Conservation (phyloP, 1,140 invertebrate genomes). For the Melitaea cinxia region DNA sequence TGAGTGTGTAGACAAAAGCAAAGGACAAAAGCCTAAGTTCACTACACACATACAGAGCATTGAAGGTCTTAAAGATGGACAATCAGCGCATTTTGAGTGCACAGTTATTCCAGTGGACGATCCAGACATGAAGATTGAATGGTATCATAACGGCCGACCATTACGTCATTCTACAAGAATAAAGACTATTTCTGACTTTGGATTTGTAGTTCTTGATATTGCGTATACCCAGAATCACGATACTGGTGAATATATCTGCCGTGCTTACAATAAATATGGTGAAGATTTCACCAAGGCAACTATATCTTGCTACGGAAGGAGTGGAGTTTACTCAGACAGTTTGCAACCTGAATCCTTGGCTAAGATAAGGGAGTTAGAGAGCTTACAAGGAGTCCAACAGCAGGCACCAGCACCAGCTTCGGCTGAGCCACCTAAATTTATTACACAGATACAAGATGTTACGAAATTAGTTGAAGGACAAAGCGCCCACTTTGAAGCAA, state of each 20-base stretch:
- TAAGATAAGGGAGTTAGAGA: constrained; percentile 94
- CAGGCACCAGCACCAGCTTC: constrained; percentile 85
- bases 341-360: constrained; percentile 97
- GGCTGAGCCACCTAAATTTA: constrained; percentile 93
- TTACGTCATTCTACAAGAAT: constrained; percentile 94
- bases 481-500: constrained; percentile 96
- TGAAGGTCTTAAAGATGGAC: constrained; percentile 93
- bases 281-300: constrained; percentile 93
- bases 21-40: constrained; percentile 93
- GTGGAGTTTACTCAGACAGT: constrained; percentile 95
- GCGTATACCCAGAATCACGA: constrained; percentile 96
- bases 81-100: constrained; percentile 96
- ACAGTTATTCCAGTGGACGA: constrained; percentile 95
- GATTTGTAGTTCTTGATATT: constrained; percentile 97
- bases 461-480: constrained; percentile 94
- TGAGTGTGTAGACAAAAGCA: constrained; percentile 91
- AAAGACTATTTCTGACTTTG: constrained; percentile 97
- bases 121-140: constrained; percentile 96
- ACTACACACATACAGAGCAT: constrained; percentile 91
- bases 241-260: constrained; percentile 95
- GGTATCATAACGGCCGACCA: constrained; percentile 96
- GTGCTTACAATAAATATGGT: constrained; percentile 94
- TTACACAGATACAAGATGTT: constrained; percentile 92
- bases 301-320: constrained; percentile 91
- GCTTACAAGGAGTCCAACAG: constrained; percentile 83